Evolutionary conservation across 2,797 vertebrate genomes (phyloP).

Genomic region (Clarias laeviceps): DNA sequence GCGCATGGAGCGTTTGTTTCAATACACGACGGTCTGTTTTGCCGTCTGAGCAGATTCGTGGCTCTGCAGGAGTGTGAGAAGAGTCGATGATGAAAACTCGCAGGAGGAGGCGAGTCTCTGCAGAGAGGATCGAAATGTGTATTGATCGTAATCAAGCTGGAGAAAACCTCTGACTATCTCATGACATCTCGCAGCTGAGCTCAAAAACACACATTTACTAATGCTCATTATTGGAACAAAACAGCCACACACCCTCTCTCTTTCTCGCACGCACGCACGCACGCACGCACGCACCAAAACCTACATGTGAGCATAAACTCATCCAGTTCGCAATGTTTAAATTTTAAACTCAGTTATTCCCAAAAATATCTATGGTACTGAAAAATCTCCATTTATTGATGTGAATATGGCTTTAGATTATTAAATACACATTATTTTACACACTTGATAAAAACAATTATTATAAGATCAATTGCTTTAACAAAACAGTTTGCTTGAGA

Average conservation of each 20-base stretch:
- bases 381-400: neutral
- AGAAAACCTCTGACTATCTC: neutral
- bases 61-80: neutral
- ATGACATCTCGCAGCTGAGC: neutral
- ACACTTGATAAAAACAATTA: neutral
- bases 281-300: neutral
- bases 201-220: neutral
- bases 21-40: neutral
- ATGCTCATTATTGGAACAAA: neutral
- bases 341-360: neutral
- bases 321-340: neutral
- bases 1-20: neutral
- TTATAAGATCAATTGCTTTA: neutral
- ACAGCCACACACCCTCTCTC: neutral
- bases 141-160: neutral
- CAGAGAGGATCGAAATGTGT: neutral
- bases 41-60: neutral
- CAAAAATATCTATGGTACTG: neutral
- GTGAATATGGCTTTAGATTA: neutral
- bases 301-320: neutral
- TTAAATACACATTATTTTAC: neutral
- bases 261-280: neutral
- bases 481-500: neutral
- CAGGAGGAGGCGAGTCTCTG: neutral
- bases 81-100: neutral